These are phyloP conservation scores for Aphis craccivora DNA, from an alignment of 1,140 invertebrate species.

Conservation along the genomic window DNA sequence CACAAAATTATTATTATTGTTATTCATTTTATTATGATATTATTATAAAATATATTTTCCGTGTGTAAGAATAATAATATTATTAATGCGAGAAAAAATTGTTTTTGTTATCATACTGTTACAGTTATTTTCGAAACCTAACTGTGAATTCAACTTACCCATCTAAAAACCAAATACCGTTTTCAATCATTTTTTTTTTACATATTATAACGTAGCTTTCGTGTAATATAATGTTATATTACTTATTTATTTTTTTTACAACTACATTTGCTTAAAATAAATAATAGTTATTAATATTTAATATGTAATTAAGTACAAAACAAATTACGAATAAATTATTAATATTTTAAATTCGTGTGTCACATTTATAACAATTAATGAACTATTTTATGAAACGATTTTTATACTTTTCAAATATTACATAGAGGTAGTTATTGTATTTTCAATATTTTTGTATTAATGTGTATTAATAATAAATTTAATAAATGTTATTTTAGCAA, in stretches of 20 bases:
- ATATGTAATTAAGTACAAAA: background rate
- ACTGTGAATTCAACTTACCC: background rate
- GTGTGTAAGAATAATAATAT: no score
- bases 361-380: background rate
- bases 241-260: background rate
- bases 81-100: no score
- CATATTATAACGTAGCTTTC: background rate
- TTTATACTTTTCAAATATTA: background rate
- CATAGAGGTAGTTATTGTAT: background rate
- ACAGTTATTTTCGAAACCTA: background rate
- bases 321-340: background rate
- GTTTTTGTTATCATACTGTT: no score
- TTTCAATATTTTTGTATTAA: background rate
- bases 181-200: background rate
- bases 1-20: no score
- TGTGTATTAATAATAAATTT: background rate
- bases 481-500: background rate
- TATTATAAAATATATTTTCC: no score
- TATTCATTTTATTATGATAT: no score
- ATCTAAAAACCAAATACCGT: background rate
- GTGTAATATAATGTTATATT: background rate
- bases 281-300: background rate
- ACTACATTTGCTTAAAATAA: background rate
- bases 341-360: background rate
- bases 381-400: background rate